Base-by-base conservation (phyloP, 2,797 vertebrate species). In the Pipistrellus kuhlii region DNA sequence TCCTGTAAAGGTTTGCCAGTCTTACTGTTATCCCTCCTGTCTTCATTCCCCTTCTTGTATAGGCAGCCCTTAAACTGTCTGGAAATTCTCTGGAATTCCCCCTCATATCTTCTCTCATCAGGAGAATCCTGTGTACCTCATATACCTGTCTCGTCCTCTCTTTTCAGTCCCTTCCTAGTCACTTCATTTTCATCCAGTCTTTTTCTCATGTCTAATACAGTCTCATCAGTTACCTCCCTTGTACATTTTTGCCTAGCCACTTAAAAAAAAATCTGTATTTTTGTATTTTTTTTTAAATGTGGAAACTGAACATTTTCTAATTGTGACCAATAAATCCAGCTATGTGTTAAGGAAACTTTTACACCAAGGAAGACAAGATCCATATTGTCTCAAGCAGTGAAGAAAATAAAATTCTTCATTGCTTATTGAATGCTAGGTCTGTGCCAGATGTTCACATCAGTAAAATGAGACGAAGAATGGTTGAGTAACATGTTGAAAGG, bases 261-360 rank as follows among this genome's bases (percentile, higher is more conserved):
- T 85, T 88, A 83, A 88, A 84, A 62, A 62, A 11, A 88, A 81
- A 55, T 41, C 25, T 80, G 10, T 66, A 12, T 32, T n/a, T 2
- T 64, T n/a, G 8, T n/a, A 8, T 44, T 44, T 44, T 44, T 76
- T 53, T 77, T 25, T 25, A 14, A 77, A n/a, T 80, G 35, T 91
- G 53, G 77, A 88, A 83, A 85, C 25, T 27, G 41, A 73, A 77
- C 25, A 84, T 95, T 93, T 93, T 94, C 23, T 76, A 57, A 41
- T 78, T 73, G 30, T 62, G 78, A 90, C 27, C 69, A 35, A 57
- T 75, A 81, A 91, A 51, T 21, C 32, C 44, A 64, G 30, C 51
- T 73, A 2, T 62, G 20, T 76, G 75, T 53, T 93, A 77, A 92
- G 51, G 51, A 44, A 25, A 38, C 41, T 44, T 73, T 85, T 32